phyloP scores from a whole-genome alignment of 2,888 invertebrate genomes.

The Pyrocoelia pectoralis region DNA sequence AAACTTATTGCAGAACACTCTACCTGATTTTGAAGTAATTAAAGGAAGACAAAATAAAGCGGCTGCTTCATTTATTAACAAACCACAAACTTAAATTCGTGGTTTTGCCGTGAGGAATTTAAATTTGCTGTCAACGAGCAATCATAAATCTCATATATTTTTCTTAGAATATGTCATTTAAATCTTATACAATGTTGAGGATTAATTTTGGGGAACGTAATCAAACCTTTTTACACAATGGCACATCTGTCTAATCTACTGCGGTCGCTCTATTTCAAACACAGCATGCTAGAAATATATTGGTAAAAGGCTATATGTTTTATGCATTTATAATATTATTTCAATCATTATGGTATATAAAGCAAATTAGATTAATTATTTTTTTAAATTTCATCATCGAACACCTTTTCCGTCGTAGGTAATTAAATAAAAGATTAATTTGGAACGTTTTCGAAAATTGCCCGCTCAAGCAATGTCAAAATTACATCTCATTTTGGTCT shows the following conservation, averaged over 20 bases:
- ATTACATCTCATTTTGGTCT: too few relatives aligned
- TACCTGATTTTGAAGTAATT: slow-evolving; percentile 12
- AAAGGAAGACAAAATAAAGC: slow-evolving; percentile 22
- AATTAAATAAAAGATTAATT: too few relatives aligned
- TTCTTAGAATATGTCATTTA: slow-evolving; percentile 42
- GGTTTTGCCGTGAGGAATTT: slow-evolving; percentile 36
- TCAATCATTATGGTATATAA: background rate
- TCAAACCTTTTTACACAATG: slow-evolving; percentile 14
- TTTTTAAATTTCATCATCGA: background rate
- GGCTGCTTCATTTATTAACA: slow-evolving; percentile 33
- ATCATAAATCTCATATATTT: slow-evolving; percentile 38
- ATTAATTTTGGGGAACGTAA: slow-evolving; percentile 36
- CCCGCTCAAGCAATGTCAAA: too few relatives aligned
- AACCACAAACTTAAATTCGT: slow-evolving; percentile 41
- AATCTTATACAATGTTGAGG: slow-evolving; percentile 35
- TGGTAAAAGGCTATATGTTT: background rate
- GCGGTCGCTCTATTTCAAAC: slow-evolving; percentile 29
- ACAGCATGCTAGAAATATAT: slow-evolving; percentile 22
- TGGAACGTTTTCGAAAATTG: too few relatives aligned
- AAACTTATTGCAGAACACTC: background rate
- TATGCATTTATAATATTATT: background rate
- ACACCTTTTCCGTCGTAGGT: background rate
- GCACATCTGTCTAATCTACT: slow-evolving; percentile 20
- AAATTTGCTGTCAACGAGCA: slow-evolving; percentile 33
- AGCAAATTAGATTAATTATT: background rate